Evolutionary conservation across 1,140 invertebrate species (phyloP).

Genomic region (Temnothorax longispinosus): DNA sequence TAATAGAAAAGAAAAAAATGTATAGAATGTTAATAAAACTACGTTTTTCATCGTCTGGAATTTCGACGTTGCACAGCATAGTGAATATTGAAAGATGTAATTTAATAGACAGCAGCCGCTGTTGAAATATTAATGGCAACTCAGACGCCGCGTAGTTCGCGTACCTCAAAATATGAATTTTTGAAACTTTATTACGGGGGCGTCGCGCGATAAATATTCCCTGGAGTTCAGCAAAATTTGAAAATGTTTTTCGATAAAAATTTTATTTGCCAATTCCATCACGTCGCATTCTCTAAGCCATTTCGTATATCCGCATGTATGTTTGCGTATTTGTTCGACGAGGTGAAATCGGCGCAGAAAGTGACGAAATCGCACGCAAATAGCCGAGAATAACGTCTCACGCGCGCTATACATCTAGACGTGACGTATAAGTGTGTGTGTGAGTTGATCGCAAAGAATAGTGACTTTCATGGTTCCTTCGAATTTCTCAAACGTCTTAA

Average conservation of each 20-base stretch:
- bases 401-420: background rate
- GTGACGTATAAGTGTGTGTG: background rate
- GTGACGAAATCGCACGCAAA: slow-evolving; percentile 23
- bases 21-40: background rate
- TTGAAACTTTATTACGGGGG: background rate
- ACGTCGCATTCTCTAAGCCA: background rate
- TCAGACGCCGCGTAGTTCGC: slow-evolving; percentile 7
- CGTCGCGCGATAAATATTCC: background rate
- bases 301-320: background rate
- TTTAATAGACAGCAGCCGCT: slow-evolving; percentile 11
- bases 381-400: slow-evolving; percentile 4
- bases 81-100: slow-evolving; percentile 47
- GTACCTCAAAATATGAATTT: slow-evolving; percentile 20
- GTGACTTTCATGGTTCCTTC: background rate
- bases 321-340: background rate
- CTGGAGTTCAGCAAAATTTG: background rate
- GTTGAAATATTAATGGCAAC: slow-evolving; percentile 30
- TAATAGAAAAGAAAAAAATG: background rate
- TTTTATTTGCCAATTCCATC: background rate
- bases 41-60: background rate
- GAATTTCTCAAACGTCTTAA: background rate
- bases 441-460: background rate
- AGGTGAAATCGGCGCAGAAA: slow-evolving; percentile 13
- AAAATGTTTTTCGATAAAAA: background rate
- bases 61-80: background rate